phyloP scores from a whole-genome alignment of 2,888 invertebrate species.

The Drosophila subsilvestris region DNA sequence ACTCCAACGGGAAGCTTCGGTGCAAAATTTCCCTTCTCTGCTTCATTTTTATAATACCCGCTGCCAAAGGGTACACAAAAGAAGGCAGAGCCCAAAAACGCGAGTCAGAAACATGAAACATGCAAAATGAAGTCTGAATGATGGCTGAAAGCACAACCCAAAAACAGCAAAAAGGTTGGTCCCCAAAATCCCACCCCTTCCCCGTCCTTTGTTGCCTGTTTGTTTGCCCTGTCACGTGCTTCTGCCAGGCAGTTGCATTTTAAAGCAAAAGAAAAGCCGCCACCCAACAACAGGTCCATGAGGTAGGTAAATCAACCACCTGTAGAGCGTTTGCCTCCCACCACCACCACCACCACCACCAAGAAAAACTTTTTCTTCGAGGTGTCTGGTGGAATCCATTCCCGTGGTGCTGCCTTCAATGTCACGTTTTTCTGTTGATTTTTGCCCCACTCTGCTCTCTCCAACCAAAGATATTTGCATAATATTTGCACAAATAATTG shows the following conservation, averaged over 20 bases:
- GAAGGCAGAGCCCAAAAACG: neutral
- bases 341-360: constrained; percentile 22
- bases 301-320: constrained; percentile 39
- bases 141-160: constrained; percentile 41
- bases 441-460: constrained; percentile 11
- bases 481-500: constrained; percentile 83
- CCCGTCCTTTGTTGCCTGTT: neutral
- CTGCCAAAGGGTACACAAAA: neutral
- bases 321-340: constrained; percentile 14
- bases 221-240: constrained; percentile 30
- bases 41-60: neutral
- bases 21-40: neutral
- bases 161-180: constrained; percentile 61
- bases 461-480: constrained; percentile 70
- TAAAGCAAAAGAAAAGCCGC: constrained; percentile 23
- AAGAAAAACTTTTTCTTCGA: constrained; percentile 26
- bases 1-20: neutral
- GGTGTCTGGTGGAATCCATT: neutral
- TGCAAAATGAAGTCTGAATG: constrained; percentile 62
- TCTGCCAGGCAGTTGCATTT: constrained; percentile 37
- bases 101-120: constrained; percentile 45
- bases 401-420: constrained; percentile 31
- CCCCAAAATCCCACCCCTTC: neutral
- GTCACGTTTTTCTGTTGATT: constrained; percentile 60
- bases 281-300: constrained; percentile 42